Evolutionary conservation across 2,797 vertebrate genomes (phyloP), one percentile per base, ranked within the genome.

Genomic region (Acridotheres tristis): DNA sequence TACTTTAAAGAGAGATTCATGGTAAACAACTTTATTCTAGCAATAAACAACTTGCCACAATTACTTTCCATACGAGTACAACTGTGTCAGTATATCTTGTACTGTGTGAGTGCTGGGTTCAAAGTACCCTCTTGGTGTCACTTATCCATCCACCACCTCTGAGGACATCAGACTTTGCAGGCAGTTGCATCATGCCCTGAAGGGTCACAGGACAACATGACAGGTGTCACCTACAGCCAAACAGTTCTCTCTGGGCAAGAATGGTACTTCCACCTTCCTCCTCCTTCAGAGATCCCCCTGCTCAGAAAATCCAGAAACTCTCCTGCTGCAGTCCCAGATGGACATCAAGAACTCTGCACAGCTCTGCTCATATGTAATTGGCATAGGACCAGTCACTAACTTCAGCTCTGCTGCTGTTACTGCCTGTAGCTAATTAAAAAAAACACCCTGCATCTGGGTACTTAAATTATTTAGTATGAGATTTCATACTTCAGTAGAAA

Each of bases 381-480:
- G 27, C 66, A 58, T 78, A 68, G 47, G 27, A 18, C 5, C 6
- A 4, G 2, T 9, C 25, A 4, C 21, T 7, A 13, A 12, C 5
- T 50, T 25, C 42, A 76, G n/a, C 51, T 73, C 59, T 81, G 5
- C 4, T 51, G 36, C 38, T 38, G 6, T 11, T 48, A 43, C 27
- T 7, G 5, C 11, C 18, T 54, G 47, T 0, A 29, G n/a, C 29
- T 21, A 47, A 63, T 50, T 25, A 7, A 45, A 79, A 74, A 11
- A 23, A 15, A 1, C 13, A 26, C 12, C 6, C 22, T 10, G 5
- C 11, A 18, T 3, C 53, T 34, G 3, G 3, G 2, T 20, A 23
- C 30, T 74, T 53, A 27, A 43, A 51, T 48, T 23, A 54, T 1
- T 0, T 0, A 71, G 6, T 2, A 11, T 13, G 34, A 65, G 18